These are phyloP conservation scores for Ovis aries DNA, from an alignment of 2,113 vertebrate species.

Conservation along the genomic window ARS-UI_Ramb_v3.0 NC_056069.1:32044501-32045000, in stretches of 20 bases:
- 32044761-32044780: too few relatives aligned
- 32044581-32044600: background rate
- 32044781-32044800: background rate
- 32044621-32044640: background rate
- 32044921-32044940: fast-evolving
- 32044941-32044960: fast-evolving
- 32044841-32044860: too few relatives aligned
- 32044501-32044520: background rate
- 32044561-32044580: background rate
- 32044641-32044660: background rate
- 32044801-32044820: background rate
- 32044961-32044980: fast-evolving
- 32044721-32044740: background rate
- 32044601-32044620: background rate
- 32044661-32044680: background rate
- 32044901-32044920: background rate
- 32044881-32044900: too few relatives aligned
- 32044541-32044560: background rate
- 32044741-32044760: too few relatives aligned
- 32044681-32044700: background rate
- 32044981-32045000: too few relatives aligned
- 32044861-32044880: background rate
- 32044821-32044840: fast-evolving
- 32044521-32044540: background rate
- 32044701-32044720: background rate